These are phyloP conservation scores for Apaloderma vittatum DNA, from an alignment of 2,113 vertebrate species.

Conservation along the genomic window DNA sequence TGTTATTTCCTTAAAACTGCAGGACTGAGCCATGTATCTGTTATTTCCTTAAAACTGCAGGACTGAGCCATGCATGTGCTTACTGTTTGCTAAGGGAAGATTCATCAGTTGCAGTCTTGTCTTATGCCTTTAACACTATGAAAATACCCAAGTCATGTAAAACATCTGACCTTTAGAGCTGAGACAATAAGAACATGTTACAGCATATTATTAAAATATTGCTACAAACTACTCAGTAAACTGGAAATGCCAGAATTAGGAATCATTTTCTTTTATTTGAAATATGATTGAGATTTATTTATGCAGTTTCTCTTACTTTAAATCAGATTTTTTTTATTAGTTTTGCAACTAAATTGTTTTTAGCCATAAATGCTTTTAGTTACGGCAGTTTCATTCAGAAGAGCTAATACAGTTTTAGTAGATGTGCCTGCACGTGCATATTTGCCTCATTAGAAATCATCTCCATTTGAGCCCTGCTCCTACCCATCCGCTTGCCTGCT, in stretches of 20 bases:
- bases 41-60: neutral
- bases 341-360: neutral
- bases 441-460: neutral
- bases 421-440: neutral
- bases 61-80: neutral
- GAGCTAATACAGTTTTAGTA: neutral
- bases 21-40: neutral
- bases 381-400: neutral
- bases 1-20: neutral
- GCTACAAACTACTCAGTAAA: neutral
- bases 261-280: neutral
- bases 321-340: neutral
- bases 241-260: neutral
- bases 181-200: neutral
- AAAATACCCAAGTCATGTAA: neutral
- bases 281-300: neutral
- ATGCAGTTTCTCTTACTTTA: neutral
- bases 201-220: neutral
- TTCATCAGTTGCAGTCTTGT: neutral
- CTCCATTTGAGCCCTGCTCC: neutral
- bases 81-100: neutral
- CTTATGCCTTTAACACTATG: neutral
- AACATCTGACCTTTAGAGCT: neutral
- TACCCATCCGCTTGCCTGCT: rapidly evolving
- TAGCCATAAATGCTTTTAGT: neutral